Evolutionary conservation across 2,888 invertebrate species (phyloP), one percentile per base, ranked within the genome.

Genomic region (Melikaiella ostensackeni): DNA sequence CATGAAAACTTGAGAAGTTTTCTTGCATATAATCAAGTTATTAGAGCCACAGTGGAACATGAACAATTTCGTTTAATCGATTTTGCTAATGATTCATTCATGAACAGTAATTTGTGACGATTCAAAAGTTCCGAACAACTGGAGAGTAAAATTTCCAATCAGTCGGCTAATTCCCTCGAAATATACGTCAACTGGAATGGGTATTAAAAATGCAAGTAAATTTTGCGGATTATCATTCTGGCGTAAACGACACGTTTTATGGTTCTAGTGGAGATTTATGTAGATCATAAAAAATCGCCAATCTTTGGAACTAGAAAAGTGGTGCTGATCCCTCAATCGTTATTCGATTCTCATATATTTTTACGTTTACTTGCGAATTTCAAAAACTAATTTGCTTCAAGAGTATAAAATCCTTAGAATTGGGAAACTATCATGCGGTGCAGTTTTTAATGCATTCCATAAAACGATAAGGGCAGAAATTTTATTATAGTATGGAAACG

Each of bases 1-100:
- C 24, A 24, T 66, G 46, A 66, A 66, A 46, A 66, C 19, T 66
- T 42, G n/a, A n/a, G 19, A 66, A 42, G 19, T 66, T 42, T 42
- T 27, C 2, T 16, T 42, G 3, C 66, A 24, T 27, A 38, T 19
- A 42, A 19, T 27, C 27, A 24, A 30, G 66, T 46, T 46, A 42
- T 66, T 46, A 46, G 24, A 66, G 7, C 19, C 19, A 6, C 42
- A 27, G 24, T 66, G 16, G 16, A 7, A 27, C 38, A 19, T 24
- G 27, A 21, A 24, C n/a, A n/a, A 50, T 50, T 50, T 50, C n/a
- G 8, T 64, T 38, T 38, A 35, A 38, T 38, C 7, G 38, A 42
- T 64, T 27, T 7, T 9, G 35, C 35, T n/a, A n/a, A n/a, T n/a
- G n/a, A n/a, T n/a, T n/a, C n/a, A n/a, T n/a, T n/a, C n/a, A n/a